These are phyloP conservation scores for Vireo griseus DNA, from an alignment of 2,797 vertebrate species.

Conservation along the genomic window DNA sequence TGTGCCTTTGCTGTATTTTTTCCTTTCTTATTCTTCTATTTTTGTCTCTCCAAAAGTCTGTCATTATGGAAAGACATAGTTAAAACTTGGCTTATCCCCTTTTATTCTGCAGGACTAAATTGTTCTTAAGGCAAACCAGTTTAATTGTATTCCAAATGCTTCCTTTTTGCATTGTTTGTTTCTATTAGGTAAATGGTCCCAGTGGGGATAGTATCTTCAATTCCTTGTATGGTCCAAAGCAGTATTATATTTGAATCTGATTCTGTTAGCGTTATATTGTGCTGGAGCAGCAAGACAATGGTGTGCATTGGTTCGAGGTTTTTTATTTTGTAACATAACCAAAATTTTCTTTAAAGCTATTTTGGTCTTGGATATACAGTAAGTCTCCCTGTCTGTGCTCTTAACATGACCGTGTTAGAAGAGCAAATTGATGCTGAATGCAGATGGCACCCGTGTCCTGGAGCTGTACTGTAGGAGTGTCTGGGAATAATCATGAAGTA, in stretches of 20 bases:
- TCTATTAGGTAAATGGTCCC: conserved; percentile 15
- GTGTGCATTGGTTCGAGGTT: background rate
- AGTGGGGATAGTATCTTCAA: conserved; percentile 21
- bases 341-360: background rate
- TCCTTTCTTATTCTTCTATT: background rate
- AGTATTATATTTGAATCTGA: background rate
- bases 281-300: background rate
- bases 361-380: background rate
- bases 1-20: background rate
- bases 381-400: background rate
- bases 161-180: conserved; percentile 58
- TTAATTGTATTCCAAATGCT: conserved; percentile 28
- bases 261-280: background rate
- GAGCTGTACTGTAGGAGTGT: background rate
- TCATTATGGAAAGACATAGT: background rate
- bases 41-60: background rate
- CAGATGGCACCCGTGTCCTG: background rate
- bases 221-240: background rate
- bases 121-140: conserved; percentile 1
- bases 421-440: background rate
- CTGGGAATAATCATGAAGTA: background rate
- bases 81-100: conserved; percentile 26
- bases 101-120: background rate
- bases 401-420: background rate
- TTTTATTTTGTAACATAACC: background rate